Base-by-base conservation (phyloP, 2,113 vertebrate species). In the Hymenochirus boettgeri region DNA sequence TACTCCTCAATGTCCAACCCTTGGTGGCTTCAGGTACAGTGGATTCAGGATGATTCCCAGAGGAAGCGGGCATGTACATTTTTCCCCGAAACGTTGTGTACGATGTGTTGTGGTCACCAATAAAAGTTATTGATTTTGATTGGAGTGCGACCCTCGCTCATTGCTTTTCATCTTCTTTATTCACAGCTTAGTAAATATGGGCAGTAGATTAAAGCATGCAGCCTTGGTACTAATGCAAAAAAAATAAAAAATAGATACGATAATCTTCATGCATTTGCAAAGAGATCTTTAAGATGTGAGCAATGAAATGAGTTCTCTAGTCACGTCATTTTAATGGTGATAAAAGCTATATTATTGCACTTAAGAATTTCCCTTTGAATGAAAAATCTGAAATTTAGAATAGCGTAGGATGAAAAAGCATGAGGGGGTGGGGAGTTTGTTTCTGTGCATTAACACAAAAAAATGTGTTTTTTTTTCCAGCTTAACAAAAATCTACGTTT, bases 291-390 rank as follows among this genome's bases (percentile, higher is more conserved):
- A 31, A 60, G 47, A 66, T 46, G 46, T 66, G 46, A 60, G 18
- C 18, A 17, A 25, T 67, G 46, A 58, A 67, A 67, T 58, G 39
- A 67, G 55, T 51, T 58, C 58, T 58, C 57, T 60, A 29, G 47
- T 69, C 65, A 60, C 33, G 9, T 60, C 58, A 57, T 53, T 59
- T 67, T 69, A 69, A 69, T 69, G 65, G 35, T 37, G 51, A 69
- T 69, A 69, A 69, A 60, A 69, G 65, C 65, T 53, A 29, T 48
- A 69, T 69, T 69, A 69, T 24, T 45, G 65, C 57, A 69, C 57
- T 59, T 69, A 69, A 53, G 65, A 58, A 59, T 42, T 45, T 57
- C 42, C 18, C 48, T 60, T 45, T 57, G 56, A 53, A 29, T 59
- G 33, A 59, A 67, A 59, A 39, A 56, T 52, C 42, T 8, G 35